These are phyloP conservation scores for Euborellia annulipes DNA, from an alignment of 1,140 invertebrate species.

Conservation along the genomic window DNA sequence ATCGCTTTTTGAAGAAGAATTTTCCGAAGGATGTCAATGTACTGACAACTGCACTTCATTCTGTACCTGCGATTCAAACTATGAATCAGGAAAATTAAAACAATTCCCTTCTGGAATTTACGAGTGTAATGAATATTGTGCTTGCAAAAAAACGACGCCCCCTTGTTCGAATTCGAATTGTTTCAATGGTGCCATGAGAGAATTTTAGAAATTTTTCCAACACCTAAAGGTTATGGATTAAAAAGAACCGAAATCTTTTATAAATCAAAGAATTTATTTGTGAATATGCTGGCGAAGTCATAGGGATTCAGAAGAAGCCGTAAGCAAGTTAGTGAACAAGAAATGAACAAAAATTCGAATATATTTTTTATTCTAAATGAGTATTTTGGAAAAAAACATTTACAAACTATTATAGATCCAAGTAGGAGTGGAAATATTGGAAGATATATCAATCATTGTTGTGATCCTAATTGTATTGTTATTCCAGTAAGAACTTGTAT, in stretches of 20 bases:
- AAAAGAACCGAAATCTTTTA: conserved; percentile 36
- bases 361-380: conserved; percentile 73
- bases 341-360: conserved; percentile 41
- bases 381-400: conserved; percentile 32
- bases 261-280: conserved; percentile 60
- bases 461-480: conserved; percentile 64
- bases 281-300: conserved; percentile 84
- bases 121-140: conserved; percentile 41
- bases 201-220: conserved; percentile 35
- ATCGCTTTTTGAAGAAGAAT: conserved; percentile 16
- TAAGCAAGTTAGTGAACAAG: conserved; percentile 34
- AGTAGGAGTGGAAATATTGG: conserved; percentile 70
- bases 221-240: conserved; percentile 56
- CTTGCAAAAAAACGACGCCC: conserved; percentile 3
- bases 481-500: conserved; percentile 57
- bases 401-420: conserved; percentile 65
- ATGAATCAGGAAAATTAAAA: conserved; percentile 11
- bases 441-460: conserved; percentile 83
- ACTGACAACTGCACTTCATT: conserved; percentile 14
- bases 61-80: conserved; percentile 18
- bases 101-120: conserved; percentile 51
- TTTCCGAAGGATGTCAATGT: conserved; percentile 23
- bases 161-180: conserved; percentile 46
- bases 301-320: conserved; percentile 51
- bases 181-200: conserved; percentile 49